Conservation (phyloP, 2,113 vertebrate genomes). For the Boulengeromyrus knoepffleri region DNA sequence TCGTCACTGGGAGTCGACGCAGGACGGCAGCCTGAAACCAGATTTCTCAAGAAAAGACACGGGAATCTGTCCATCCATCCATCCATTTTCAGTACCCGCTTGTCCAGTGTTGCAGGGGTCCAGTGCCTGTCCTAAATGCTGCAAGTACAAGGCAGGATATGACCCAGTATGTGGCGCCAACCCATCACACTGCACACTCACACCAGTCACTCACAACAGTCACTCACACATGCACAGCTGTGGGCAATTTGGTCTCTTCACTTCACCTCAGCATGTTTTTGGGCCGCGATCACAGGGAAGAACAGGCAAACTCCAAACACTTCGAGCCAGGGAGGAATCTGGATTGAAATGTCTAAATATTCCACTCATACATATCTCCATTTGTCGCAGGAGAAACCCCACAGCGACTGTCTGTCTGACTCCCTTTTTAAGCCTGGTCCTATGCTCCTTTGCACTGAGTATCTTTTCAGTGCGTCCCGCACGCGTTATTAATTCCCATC, state of each 20-base stretch:
- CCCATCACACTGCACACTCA: neutral
- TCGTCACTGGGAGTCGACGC: neutral
- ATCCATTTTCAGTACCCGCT: neutral
- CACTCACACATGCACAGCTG: neutral
- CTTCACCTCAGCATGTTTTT: neutral
- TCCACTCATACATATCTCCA: neutral
- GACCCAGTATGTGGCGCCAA: neutral
- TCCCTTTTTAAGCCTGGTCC: neutral
- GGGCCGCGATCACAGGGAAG: neutral
- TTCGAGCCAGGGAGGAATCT: neutral
- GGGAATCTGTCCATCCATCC: neutral
- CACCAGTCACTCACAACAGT: too few species aligned
- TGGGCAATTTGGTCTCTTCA: neutral
- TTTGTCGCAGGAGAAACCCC: neutral
- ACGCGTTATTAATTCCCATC: neutral
- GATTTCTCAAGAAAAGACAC: neutral
- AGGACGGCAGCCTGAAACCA: neutral
- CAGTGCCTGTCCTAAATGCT: neutral
- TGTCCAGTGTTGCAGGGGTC: neutral
- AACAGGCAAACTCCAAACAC: neutral
- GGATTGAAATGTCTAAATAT: neutral
- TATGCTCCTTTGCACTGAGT: neutral
- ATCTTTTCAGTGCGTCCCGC: neutral
- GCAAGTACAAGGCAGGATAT: neutral
- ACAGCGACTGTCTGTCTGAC: neutral